These are phyloP conservation scores for Pangasius macronema DNA, from an alignment of 2,797 vertebrate genomes.

Conservation along the genomic window DNA sequence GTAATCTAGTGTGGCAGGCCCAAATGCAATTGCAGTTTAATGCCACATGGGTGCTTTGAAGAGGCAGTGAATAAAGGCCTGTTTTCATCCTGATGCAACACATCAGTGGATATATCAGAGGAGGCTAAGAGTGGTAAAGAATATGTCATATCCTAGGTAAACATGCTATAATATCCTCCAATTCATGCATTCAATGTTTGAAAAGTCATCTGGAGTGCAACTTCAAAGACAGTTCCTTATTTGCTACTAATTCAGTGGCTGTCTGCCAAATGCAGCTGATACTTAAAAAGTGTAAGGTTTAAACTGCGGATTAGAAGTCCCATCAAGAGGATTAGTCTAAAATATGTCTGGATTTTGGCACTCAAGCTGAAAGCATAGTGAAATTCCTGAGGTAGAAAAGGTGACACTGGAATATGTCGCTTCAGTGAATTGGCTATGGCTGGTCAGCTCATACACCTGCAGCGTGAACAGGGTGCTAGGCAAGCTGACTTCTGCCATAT, in stretches of 20 bases:
- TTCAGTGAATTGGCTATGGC: constrained; percentile 18
- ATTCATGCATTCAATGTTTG: constrained; percentile 1
- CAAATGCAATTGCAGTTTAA: constrained; percentile 69
- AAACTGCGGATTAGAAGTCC: constrained; percentile 53
- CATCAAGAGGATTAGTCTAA: constrained; percentile 52
- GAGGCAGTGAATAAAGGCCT: constrained; percentile 27
- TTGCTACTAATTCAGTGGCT: constrained; percentile 41
- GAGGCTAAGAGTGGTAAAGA: constrained; percentile 37
- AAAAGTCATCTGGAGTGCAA: constrained; percentile 31
- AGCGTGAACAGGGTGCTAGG: constrained; percentile 15
- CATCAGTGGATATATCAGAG: constrained; percentile 36
- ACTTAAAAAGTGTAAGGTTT: constrained; percentile 47
- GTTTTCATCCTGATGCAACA: constrained; percentile 54
- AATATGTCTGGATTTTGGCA: constrained; percentile 49
- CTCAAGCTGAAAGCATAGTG: constrained; percentile 7
- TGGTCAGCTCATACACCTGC: constrained; percentile 1
- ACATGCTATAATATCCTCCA: constrained; percentile 23
- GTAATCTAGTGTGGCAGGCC: constrained; percentile 70
- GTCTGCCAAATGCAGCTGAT: constrained; percentile 45
- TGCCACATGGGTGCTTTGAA: constrained; percentile 55
- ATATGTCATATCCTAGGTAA: constrained; percentile 33
- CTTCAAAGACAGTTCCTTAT: constrained; percentile 34
- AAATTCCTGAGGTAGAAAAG: constrained; percentile 31
- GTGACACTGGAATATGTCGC: constrained; percentile 11
- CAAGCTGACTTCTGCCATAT: constrained; percentile 67